phyloP scores from a whole-genome alignment of 2,797 vertebrate species.

The Dendrocincla fuliginosa region DNA sequence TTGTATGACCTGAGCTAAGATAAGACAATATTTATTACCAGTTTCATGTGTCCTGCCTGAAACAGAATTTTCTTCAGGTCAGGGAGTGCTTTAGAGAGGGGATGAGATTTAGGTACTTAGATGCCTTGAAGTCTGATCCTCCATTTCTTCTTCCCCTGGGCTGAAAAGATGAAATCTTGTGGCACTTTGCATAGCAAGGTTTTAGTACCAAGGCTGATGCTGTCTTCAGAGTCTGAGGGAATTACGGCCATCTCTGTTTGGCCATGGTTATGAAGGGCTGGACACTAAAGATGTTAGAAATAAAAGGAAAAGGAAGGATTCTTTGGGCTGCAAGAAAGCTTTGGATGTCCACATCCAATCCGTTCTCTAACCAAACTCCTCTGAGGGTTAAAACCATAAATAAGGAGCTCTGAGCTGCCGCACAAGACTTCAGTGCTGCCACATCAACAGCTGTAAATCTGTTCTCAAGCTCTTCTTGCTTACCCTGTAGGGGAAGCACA shows the following conservation, averaged over 20 bases:
- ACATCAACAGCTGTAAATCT: slow-evolving; percentile 53
- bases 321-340: neutral
- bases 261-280: neutral
- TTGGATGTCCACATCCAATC: slow-evolving; percentile 8
- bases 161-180: neutral
- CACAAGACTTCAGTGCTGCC: slow-evolving; percentile 15
- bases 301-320: slow-evolving; percentile 4
- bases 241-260: slow-evolving; percentile 49
- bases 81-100: neutral
- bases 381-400: slow-evolving; percentile 29
- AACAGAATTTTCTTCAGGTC: neutral
- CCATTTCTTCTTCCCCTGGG: neutral
- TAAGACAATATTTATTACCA: neutral
- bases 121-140: neutral
- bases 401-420: neutral
- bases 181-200: neutral
- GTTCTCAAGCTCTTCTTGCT: neutral
- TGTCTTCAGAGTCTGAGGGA: neutral
- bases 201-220: neutral
- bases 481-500: slow-evolving; percentile 56
- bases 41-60: neutral
- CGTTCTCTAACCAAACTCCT: slow-evolving; percentile 11
- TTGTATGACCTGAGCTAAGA: neutral
- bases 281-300: neutral
- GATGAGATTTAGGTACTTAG: neutral